phyloP scores from a whole-genome alignment of 2,797 vertebrate genomes.

The Acipenser transmontanus region DNA sequence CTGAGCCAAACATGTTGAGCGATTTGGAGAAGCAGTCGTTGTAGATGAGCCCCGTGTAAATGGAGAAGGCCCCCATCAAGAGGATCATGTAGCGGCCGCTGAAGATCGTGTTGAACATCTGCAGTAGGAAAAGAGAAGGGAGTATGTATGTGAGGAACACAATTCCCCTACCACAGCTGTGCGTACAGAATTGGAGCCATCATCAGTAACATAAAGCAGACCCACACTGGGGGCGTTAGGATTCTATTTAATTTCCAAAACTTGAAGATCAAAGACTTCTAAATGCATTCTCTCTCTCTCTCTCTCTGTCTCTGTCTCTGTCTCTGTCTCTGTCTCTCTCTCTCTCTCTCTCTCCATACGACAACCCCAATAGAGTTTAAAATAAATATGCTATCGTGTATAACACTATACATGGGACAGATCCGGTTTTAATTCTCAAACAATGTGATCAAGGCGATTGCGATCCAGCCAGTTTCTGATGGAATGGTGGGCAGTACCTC shows the following conservation, averaged over 20 bases:
- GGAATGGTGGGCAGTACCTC: slow-evolving; percentile 58
- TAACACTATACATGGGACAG: too few relatives aligned
- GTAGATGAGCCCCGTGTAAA: slow-evolving; percentile 94
- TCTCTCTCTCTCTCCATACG: too few relatives aligned
- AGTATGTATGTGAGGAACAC: too few relatives aligned
- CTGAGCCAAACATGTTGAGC: slow-evolving; percentile 82
- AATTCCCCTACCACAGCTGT: too few relatives aligned
- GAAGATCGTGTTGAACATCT: slow-evolving; percentile 73
- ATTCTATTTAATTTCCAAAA: not conserved
- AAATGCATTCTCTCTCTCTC: not conserved
- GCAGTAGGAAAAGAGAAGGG: not conserved
- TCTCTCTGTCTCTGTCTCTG: too few relatives aligned
- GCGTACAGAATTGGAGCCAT: not conserved
- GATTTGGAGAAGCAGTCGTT: slow-evolving; percentile 97
- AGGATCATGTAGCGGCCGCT: slow-evolving; percentile 86
- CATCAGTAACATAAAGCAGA: slow-evolving; percentile 1
- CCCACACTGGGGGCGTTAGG: not conserved
- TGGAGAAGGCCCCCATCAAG: slow-evolving; percentile 89
- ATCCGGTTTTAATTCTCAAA: not conserved
- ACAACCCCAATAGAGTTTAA: too few relatives aligned
- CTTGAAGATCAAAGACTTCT: not conserved
- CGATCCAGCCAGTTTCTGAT: slow-evolving; percentile 5
- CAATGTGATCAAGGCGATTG: not conserved
- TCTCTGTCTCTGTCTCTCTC: too few relatives aligned
- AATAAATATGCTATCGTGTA: too few relatives aligned